A percentile compares a stretch with the other conserved stretches of the same genome.
Conservation (phyloP, 1,140 invertebrate species). For the Pygmarrhopalites habei region DNA sequence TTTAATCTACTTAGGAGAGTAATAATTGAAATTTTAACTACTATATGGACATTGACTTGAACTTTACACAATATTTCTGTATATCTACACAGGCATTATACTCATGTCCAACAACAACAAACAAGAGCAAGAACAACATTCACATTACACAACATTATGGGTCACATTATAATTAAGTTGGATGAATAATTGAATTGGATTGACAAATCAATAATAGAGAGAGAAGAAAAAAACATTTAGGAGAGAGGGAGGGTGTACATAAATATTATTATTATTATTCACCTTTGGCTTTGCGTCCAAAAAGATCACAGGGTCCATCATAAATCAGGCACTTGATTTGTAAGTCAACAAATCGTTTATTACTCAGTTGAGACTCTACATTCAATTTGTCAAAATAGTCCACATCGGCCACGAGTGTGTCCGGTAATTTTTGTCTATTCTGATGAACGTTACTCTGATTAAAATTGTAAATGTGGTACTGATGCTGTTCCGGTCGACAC, state of each 20-base stretch:
- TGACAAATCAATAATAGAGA: too few relatives aligned
- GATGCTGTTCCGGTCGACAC: too few relatives aligned
- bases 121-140: too few relatives aligned
- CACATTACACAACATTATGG: too few relatives aligned
- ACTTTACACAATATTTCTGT: too few relatives aligned
- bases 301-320: slow-evolving; percentile 26
- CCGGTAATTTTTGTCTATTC: slow-evolving; percentile 7
- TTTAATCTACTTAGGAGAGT: too few relatives aligned
- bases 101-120: too few relatives aligned
- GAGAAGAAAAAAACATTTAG: slow-evolving; percentile 3
- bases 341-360: slow-evolving; percentile 20
- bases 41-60: too few relatives aligned
- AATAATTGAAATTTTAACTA: too few relatives aligned
- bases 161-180: too few relatives aligned
- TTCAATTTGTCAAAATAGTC: slow-evolving; percentile 28
- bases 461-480: background rate
- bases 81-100: too few relatives aligned
- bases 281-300: slow-evolving; percentile 24
- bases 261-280: background rate
- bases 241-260: background rate
- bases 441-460: background rate
- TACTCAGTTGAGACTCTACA: slow-evolving; percentile 10
- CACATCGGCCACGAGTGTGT: slow-evolving; percentile 15
- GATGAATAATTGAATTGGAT: too few relatives aligned
- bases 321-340: slow-evolving; percentile 29